Conservation (phyloP, 1,140 invertebrate genomes). For the Drosophila lowei region DNA sequence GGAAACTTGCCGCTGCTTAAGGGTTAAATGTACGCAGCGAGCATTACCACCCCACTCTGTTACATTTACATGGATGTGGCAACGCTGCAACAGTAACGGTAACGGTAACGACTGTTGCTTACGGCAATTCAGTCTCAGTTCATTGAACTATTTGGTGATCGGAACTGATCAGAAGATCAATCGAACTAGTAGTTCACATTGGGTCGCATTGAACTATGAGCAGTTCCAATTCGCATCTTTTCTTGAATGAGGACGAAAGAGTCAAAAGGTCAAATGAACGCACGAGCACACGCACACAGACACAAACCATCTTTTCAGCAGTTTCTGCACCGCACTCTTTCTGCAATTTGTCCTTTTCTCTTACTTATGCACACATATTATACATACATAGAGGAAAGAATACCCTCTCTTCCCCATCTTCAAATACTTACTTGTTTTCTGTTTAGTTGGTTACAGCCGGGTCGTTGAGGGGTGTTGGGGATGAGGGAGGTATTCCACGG, state of each 20-base stretch:
- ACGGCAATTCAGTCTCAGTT: constrained; percentile 20
- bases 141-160: constrained; percentile 35
- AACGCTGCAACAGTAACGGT: constrained; percentile 27
- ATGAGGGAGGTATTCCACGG: constrained; percentile 8
- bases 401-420: constrained; percentile 8
- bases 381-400: neutral
- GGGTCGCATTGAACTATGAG: neutral
- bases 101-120: constrained; percentile 26
- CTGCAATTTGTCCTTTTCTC: neutral
- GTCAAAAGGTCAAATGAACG: constrained; percentile 70
- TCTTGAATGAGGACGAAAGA: constrained; percentile 24
- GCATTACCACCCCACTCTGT: constrained; percentile 51
- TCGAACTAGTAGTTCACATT: neutral
- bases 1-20: constrained; percentile 40
- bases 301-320: constrained; percentile 12
- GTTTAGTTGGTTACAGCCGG: constrained; percentile 36
- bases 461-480: constrained; percentile 21
- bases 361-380: constrained; percentile 2
- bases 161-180: constrained; percentile 3
- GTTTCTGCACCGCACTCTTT: constrained; percentile 12
- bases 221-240: constrained; percentile 10
- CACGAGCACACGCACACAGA: constrained; percentile 8
- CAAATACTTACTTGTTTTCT: constrained; percentile 72
- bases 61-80: constrained; percentile 35
- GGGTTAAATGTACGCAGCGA: constrained; percentile 58